Evolutionary conservation across 1,140 invertebrate species (phyloP).

Genomic region (Drosophila albomicans): DNA sequence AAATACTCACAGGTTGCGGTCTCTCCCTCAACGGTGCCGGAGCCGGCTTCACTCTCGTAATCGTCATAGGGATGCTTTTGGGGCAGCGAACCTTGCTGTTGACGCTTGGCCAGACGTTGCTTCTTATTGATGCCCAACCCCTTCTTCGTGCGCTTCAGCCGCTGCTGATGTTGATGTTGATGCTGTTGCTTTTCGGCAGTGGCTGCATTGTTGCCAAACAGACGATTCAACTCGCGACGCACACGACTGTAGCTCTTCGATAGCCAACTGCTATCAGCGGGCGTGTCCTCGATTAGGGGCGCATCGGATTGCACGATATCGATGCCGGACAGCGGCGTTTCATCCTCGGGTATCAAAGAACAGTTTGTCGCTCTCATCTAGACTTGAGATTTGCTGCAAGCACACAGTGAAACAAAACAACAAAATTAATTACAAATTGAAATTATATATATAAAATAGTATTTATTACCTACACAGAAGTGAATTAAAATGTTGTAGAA

Average conservation of each 20-base stretch:
- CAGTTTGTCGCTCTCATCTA: constrained; percentile 57
- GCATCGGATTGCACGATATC: constrained; percentile 25
- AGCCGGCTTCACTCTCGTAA: constrained; percentile 56
- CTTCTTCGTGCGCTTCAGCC: constrained; percentile 24
- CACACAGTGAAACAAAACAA: not conserved
- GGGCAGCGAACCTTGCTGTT: constrained; percentile 20
- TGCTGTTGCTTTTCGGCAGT: constrained; percentile 8
- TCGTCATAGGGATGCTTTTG: constrained; percentile 43
- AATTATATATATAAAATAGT: no score
- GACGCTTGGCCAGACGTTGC: constrained; percentile 24
- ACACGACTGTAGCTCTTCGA: constrained; percentile 63
- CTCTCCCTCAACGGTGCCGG: constrained; percentile 41
- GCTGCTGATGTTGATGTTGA: not conserved
- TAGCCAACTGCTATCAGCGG: constrained; percentile 58
- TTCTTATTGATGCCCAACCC: constrained; percentile 14
- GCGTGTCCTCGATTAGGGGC: constrained; percentile 33
- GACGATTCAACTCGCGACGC: constrained; percentile 63
- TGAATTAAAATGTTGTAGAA: no score
- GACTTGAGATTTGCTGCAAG: constrained; percentile 63
- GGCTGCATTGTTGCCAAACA: constrained; percentile 60
- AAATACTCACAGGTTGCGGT: constrained; percentile 46
- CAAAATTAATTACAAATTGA: no score
- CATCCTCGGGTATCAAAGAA: constrained; percentile 40
- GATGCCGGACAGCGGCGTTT: not conserved
- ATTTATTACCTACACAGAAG: no score